These are phyloP conservation scores for Hippopotamyrus pictus DNA, from an alignment of 2,797 vertebrate genomes.

Conservation along the genomic window DNA sequence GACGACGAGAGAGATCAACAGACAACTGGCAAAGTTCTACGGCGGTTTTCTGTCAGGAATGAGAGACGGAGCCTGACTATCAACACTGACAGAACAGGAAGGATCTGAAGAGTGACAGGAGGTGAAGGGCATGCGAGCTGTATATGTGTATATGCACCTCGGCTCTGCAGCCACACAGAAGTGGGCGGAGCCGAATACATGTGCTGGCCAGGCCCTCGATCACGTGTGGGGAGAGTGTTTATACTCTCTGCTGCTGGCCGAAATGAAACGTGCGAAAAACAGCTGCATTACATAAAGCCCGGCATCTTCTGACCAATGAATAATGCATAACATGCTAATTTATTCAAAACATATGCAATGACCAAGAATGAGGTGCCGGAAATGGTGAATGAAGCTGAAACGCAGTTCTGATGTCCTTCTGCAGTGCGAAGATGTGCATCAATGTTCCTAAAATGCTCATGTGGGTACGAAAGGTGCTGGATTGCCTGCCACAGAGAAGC, in stretches of 20 bases:
- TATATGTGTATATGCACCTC: neutral
- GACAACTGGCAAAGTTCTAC: neutral
- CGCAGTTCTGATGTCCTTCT: neutral
- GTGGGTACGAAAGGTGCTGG: neutral
- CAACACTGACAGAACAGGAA: neutral
- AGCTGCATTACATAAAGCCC: neutral
- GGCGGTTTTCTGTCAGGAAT: neutral
- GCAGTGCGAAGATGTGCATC: neutral
- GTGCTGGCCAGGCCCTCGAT: neutral
- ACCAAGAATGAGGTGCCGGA: neutral
- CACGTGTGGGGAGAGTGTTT: neutral
- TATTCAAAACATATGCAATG: constrained; percentile 15
- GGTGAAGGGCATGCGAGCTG: neutral
- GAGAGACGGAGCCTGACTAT: neutral
- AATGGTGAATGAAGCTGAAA: neutral
- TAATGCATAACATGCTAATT: constrained; percentile 8
- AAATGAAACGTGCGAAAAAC: neutral
- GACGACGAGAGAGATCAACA: neutral
- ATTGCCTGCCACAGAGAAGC: neutral
- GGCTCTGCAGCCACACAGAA: neutral
- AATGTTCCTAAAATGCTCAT: neutral
- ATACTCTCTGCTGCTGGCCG: neutral
- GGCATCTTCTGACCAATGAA: neutral
- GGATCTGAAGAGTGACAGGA: neutral
- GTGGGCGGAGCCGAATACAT: neutral